Percentiles rank a stretch among this genome's conserved stretches.
phyloP scores from a whole-genome alignment of 1,140 invertebrate genomes.

The Aphelenchoides fujianensis region DNA sequence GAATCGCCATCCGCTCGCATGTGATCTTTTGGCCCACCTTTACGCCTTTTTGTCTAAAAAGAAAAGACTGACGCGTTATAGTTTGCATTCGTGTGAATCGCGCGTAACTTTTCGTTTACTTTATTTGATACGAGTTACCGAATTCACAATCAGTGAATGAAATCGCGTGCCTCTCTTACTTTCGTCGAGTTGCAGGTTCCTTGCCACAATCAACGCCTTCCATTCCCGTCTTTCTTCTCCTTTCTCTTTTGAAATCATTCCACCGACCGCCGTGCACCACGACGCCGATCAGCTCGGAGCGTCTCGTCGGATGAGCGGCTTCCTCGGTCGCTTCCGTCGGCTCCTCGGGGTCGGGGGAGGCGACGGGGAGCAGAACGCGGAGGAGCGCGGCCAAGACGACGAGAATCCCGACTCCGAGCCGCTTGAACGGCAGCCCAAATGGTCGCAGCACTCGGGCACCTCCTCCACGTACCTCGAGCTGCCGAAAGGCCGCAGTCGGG shows the following conservation, averaged over 20 bases:
- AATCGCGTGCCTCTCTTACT: too few species aligned
- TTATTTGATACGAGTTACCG: too few species aligned
- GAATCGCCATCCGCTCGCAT: too few species aligned
- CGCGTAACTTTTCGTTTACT: too few species aligned
- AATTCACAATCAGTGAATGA: too few species aligned
- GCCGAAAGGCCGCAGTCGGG: neutral
- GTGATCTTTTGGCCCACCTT: too few species aligned
- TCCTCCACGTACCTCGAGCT: neutral
- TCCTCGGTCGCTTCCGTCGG: neutral
- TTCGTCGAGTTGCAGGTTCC: too few species aligned
- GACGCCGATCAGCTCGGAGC: neutral
- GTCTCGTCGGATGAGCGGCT: neutral
- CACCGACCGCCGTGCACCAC: neutral
- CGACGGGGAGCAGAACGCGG: neutral
- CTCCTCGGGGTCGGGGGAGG: neutral
- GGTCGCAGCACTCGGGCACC: neutral
- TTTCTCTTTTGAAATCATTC: neutral
- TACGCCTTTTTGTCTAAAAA: too few species aligned
- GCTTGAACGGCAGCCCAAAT: conserved; percentile 3
- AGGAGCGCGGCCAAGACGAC: neutral
- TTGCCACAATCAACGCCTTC: neutral
- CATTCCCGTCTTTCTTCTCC: neutral
- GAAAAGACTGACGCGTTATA: too few species aligned
- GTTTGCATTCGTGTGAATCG: too few species aligned
- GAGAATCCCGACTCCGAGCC: neutral